Base-by-base conservation (phyloP, 2,797 vertebrate genomes). In the Aphelocoma californica region DNA sequence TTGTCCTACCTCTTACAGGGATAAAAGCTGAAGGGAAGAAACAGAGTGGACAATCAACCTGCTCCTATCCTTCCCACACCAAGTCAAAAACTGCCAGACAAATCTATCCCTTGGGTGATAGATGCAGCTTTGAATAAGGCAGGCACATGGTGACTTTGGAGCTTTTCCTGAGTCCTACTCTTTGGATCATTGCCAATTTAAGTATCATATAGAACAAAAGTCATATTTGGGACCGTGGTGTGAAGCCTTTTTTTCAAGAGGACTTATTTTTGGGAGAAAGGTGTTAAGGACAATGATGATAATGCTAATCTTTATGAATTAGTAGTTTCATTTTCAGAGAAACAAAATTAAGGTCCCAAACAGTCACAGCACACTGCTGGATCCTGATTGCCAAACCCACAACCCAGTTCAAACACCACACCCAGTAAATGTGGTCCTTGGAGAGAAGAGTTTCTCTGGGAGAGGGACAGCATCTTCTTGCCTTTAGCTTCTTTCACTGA, bases 1-100 rank as follows among this genome's bases (percentile, higher is more conserved):
- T 78, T 0, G 0, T 81, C 70, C 50, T 54, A 6, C 13, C 4
- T 4, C 1, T 32, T 10, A 13, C 0, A 24, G 12, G 29, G 16
- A 54, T 53, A 45, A 67, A 85, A 82, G 28, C 16, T 74, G 38
- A 87, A 75, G 20, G 74, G 51, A 81, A 72, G 56, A 53, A 85
- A 16, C 7, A 42, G 62, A 65, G 24, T 56, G 60, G 32, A 60
- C 11, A 50, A 70, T 48, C 29, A 47, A 17, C 38, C 7, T 3
- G 2, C 18, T 86, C 18, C 6, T 40, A 3, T 73, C 31, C 20
- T 86, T 66, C 42, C 21, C 40, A 51, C 15, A 50, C 7, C 11
- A 62, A 34, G 18, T 56, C 7, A 42, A 73, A 84, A 61, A 69
- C 12, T 0, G 0, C 2, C 40, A 24, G 71, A 51, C 10, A 91